phyloP scores from a whole-genome alignment of 2,888 invertebrate genomes.

The Pilophorus perplexus region DNA sequence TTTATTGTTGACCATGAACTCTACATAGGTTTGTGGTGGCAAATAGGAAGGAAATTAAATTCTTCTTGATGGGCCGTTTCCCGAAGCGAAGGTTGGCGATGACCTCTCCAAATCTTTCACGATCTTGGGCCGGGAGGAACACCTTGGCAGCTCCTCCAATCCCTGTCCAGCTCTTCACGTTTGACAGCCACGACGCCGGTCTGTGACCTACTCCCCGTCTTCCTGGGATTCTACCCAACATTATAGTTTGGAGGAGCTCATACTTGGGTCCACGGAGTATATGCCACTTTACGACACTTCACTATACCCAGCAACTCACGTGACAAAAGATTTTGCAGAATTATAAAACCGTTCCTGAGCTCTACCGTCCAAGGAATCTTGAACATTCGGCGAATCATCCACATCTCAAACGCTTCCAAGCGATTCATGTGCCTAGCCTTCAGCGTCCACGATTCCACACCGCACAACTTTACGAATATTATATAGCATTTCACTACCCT shows the following conservation, averaged over 20 bases:
- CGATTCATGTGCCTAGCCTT: background rate
- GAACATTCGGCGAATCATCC: conserved; percentile 9
- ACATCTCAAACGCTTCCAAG: conserved; percentile 15
- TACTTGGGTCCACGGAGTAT: background rate
- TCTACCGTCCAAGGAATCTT: background rate
- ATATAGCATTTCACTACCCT: conserved; percentile 5
- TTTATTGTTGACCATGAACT: too few species aligned
- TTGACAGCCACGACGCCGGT: too few species aligned
- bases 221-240: background rate
- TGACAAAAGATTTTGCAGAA: background rate
- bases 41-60: too few species aligned
- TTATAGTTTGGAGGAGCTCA: background rate
- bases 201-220: background rate
- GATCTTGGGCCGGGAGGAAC: too few species aligned
- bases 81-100: too few species aligned
- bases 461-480: background rate
- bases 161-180: too few species aligned
- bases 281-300: background rate
- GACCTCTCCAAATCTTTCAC: too few species aligned
- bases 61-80: too few species aligned
- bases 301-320: background rate
- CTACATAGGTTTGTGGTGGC: too few species aligned
- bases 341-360: background rate
- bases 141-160: too few species aligned
- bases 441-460: background rate